Percentiles rank a stretch among this genome's conserved stretches.
These are phyloP conservation scores for Leucosticte australis DNA, from an alignment of 2,113 vertebrate species.

Conservation along the genomic window DNA sequence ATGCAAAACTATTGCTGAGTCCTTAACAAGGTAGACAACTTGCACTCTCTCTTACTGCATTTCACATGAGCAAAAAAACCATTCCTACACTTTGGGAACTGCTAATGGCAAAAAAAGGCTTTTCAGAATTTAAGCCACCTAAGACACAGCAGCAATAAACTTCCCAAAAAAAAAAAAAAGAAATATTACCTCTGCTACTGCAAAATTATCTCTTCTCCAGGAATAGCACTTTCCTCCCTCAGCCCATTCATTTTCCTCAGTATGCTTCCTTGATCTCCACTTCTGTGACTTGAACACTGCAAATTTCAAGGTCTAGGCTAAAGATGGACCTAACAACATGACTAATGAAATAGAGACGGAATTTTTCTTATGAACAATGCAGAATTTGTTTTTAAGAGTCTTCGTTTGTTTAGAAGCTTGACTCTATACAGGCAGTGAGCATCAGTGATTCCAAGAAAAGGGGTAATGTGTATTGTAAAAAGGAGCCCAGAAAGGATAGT, in stretches of 20 bases:
- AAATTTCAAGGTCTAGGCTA: not conserved
- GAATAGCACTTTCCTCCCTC: not conserved
- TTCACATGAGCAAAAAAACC: not conserved
- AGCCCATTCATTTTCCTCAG: not conserved
- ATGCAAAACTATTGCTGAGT: not conserved
- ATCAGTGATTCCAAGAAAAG: not conserved
- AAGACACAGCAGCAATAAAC: not conserved
- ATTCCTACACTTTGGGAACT: not conserved
- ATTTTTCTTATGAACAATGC: not conserved
- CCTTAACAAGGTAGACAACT: not conserved
- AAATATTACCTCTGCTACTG: not conserved
- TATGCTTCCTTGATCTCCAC: not conserved
- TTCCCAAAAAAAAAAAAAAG: not conserved
- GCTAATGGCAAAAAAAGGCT: not conserved
- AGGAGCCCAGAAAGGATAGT: not conserved
- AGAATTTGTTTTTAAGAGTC: not conserved
- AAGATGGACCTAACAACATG: not conserved
- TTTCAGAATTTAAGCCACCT: not conserved
- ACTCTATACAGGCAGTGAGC: rapidly evolving
- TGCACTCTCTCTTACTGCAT: not conserved
- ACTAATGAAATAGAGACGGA: not conserved
- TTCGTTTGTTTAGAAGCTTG: not conserved
- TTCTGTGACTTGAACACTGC: not conserved
- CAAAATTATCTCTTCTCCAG: not conserved
- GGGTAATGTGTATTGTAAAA: not conserved